Base-by-base conservation (phyloP, 1,140 invertebrate species). In the Diorhabda sublineata region DNA sequence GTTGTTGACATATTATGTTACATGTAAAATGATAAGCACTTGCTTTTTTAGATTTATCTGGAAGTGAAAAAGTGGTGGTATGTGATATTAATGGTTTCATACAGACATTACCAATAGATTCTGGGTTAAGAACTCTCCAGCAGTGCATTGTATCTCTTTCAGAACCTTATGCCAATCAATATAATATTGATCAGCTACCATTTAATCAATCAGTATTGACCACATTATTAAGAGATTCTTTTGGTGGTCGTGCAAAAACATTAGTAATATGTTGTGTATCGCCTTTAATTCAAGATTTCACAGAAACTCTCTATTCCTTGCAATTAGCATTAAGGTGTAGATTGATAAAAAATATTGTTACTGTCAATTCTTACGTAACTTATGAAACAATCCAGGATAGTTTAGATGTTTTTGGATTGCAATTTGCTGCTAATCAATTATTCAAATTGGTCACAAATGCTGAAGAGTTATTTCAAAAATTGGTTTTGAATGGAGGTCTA, bases 391-490 rank as follows among this genome's bases (percentile, higher is more conserved):
- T 83, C 8, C 82, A 85, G 71, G 75, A 81, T 66, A 77, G 82
- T 45, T 72, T 82, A 45, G 83, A 87, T 71, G 81, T 86, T 58
- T 89, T 92, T 78, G 89, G 90, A 61, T 80, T 93, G 66, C 90
- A 92, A 79, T 94, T 93, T 83, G 91, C 91, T 26, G 90, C 91
- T 43, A 83, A 89, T 69, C 92, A 93, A 76, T 91, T 91, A 88
- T 87, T 91, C 3, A 92, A 92, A 77, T 78, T 94, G 45, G 91
- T 93, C 4, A 87, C 90, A 2, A 93, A 93, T 84, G 92, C 92
- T 5, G 91, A 93, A 80, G 89, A 90, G n/a, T 78, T 94, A 7
- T 91, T 93, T 77, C 88, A 89, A 74, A 92, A 90, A 83, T 79
- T 88, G 5, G 80, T 86, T 8, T 61, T 79, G 3, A 84, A 80